Conservation (phyloP, 2,888 invertebrate genomes). For the Orthosia gracilis region DNA sequence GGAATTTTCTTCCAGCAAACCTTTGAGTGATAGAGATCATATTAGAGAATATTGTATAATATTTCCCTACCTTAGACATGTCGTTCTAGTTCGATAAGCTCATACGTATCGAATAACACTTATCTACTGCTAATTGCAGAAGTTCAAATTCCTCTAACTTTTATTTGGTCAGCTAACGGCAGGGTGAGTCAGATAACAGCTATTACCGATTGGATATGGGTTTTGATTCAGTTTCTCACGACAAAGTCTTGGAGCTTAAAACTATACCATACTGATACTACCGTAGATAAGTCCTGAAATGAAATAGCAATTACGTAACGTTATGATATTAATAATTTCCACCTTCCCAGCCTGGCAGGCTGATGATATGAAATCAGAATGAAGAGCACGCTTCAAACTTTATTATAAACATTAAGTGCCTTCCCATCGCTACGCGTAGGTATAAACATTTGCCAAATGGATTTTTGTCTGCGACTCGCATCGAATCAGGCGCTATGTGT, state of each 20-base stretch:
- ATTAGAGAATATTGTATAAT: no score
- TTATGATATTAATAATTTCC: constrained; percentile 4
- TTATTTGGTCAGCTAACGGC: no score
- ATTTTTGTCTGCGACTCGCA: constrained; percentile 75
- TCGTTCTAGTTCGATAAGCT: no score
- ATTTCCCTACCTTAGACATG: no score
- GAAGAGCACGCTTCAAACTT: constrained; percentile 58
- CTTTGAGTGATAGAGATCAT: no score
- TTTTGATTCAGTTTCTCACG: neutral
- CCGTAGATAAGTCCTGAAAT: neutral
- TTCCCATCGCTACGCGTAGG: constrained; percentile 64
- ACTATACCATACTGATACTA: no score
- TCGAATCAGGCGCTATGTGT: constrained; percentile 73
- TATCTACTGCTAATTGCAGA: no score
- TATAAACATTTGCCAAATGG: constrained; percentile 80
- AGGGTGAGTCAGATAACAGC: no score
- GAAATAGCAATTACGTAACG: constrained; percentile 14
- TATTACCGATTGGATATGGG: no score
- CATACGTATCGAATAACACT: no score
- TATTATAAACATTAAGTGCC: constrained; percentile 66
- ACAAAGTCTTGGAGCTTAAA: neutral
- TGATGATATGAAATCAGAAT: constrained; percentile 50
- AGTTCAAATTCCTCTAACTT: no score
- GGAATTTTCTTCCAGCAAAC: no score
- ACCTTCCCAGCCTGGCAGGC: constrained; percentile 11